These are phyloP conservation scores for Brenthis daphne DNA, from an alignment of 2,888 invertebrate genomes.

Conservation along the genomic window DNA sequence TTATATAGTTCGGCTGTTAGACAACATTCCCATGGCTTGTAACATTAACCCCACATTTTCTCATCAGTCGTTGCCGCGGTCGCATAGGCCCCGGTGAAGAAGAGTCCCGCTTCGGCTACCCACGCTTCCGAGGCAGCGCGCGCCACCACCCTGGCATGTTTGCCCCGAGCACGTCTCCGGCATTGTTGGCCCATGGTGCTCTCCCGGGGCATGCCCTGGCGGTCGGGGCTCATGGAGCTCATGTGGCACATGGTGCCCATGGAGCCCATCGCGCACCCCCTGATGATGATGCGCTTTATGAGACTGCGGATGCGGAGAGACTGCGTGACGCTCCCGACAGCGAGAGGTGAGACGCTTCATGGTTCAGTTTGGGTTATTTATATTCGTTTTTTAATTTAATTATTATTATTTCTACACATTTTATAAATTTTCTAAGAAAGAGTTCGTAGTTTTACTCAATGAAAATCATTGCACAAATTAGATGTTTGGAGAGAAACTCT, in stretches of 20 bases:
- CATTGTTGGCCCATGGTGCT: slow-evolving; percentile 62
- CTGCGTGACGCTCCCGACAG: slow-evolving; percentile 91
- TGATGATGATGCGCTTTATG: slow-evolving; percentile 93
- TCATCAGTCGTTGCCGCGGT: slow-evolving; percentile 81
- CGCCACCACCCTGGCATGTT: slow-evolving; percentile 68
- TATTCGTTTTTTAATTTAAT: background rate
- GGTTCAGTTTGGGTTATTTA: no score
- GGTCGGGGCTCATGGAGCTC: slow-evolving; percentile 70
- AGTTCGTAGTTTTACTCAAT: no score
- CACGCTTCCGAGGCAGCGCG: slow-evolving; percentile 81
- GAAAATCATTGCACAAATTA: no score
- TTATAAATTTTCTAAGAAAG: no score
- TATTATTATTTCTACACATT: background rate
- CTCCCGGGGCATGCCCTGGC: slow-evolving; percentile 64
- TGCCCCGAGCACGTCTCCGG: slow-evolving; percentile 54
- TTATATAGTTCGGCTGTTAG: no score
- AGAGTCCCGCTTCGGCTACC: slow-evolving; percentile 89
- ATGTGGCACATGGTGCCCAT: slow-evolving; percentile 65
- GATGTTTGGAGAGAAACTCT: no score
- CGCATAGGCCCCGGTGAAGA: slow-evolving; percentile 80
- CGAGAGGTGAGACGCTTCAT: slow-evolving; percentile 87
- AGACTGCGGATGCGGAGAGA: slow-evolving; percentile 90
- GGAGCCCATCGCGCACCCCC: slow-evolving; percentile 69
- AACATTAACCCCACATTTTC: no score
- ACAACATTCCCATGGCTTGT: no score